Evolutionary conservation across 2,888 invertebrate species (phyloP), one percentile per base, ranked within the genome.

Genomic region (Lypha dubia): DNA sequence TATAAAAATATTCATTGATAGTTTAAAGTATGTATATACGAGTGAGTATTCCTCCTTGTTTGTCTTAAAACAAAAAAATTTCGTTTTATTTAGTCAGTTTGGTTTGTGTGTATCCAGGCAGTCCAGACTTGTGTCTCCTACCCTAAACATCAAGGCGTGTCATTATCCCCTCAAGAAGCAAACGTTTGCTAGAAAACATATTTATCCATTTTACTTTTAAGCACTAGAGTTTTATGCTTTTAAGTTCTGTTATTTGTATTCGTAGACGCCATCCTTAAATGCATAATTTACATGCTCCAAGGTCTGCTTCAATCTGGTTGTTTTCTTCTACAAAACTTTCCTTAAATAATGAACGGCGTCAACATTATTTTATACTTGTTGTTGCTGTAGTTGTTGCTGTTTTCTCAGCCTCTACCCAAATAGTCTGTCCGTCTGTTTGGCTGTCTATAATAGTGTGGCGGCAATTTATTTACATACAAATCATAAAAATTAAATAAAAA

Each of bases 321-420:
- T 77, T 70, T 38, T 68, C 68, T 38, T 3, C 24, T 73, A 58
- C 49, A 67, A 70, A n/a, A 60, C 58, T 74, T 83, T 79, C 62
- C 67, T 62, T 17, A 74, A 79, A 83, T 85, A 85, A 85, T 85
- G 73, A 83, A 80, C 85, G 83, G 85, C 85, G 85, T 85, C 85
- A 85, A 62, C 71, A 71, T 68, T 68, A 22, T 76, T 67, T 46
- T 81, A 28, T 44, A 5, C 15, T 44, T 44, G 13, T 46, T 80
- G 17, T 15, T 4, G 4, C 5, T 44, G 0, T 62, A 17, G 20
- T 9, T 41, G n/a, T n/a, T n/a, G n/a, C n/a, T 41, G 17, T 28
- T 46, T 28, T 44, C 51, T 65, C 44, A 62, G 65, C 70, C n/a
- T 53, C 67, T 28, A 46, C 1, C 22, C 28, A 51, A 44, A 74